Base-by-base conservation (phyloP, 2,797 vertebrate species). In the Phaenicophaeus curvirostris region DNA sequence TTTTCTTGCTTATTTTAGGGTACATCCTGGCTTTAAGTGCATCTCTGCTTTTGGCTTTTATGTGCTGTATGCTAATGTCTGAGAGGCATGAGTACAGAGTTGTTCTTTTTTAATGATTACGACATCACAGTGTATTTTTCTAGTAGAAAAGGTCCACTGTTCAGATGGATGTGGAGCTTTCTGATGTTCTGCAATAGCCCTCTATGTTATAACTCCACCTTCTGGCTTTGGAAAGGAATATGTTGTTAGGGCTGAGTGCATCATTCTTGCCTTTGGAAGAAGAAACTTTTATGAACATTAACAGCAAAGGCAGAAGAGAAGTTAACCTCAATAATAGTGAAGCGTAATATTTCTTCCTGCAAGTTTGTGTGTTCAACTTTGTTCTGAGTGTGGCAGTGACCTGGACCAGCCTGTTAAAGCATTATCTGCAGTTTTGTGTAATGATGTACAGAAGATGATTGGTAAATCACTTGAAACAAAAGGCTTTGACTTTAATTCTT, bases 161-260 rank as follows among this genome's bases (percentile, higher is more conserved):
- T 66, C 33, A 21, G 18, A 18, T 39, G 33, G 31, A 11, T 28
- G 27, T 20, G 15, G 46, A 42, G 68, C n/a, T 58, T 90, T 73
- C 59, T 35, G 39, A 7, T 48, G 41, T 68, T 77, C 61, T 78
- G 16, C 13, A 46, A 33, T 51, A 54, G 51, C 76, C 73, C n/a
- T 91, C 6, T 7, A 65, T 81, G 7, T 65, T 44, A 30, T 18
- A 58, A 84, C 95, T 93, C 89, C 72, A 83, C 35, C 79, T 93
- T 84, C 92, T 96, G 92, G 85, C 74, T 80, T 76, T 55, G 28
- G 17, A 30, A 79, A 90, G 77, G 8, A 82, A 5, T 30, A 30
- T 41, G n/a, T 23, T 71, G 13, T 76, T 68, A 46, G 77, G 31
- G 11, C 66, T 88, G 46, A 21, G 15, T 81, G 2, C n/a, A 24